A percentile compares a stretch with the other conserved stretches of the same genome.
Conservation (phyloP, 2,797 vertebrate genomes). For the Coregonus suidteri region DNA sequence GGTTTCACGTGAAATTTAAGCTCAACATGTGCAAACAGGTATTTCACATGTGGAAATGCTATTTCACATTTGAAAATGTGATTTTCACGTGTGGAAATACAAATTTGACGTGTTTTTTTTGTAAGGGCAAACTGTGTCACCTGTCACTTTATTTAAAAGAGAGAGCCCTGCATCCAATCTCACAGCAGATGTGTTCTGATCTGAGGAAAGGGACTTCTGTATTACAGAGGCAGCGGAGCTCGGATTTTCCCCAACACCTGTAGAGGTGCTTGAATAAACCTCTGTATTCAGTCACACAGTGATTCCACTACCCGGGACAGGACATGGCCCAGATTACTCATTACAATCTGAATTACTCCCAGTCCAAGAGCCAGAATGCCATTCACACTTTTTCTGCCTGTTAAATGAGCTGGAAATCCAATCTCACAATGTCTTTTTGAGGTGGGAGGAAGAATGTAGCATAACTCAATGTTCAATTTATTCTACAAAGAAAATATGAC, state of each 20-base stretch:
- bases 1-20: too few species aligned
- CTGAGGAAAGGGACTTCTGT: background rate
- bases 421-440: slow-evolving; percentile 42
- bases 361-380: slow-evolving; percentile 50
- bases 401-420: slow-evolving; percentile 62
- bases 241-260: slow-evolving; percentile 11
- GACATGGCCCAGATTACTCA: slow-evolving; percentile 63
- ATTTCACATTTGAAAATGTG: too few species aligned
- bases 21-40: too few species aligned
- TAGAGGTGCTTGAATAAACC: slow-evolving; percentile 22
- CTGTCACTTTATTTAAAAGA: background rate
- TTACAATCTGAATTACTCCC: slow-evolving; percentile 78
- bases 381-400: slow-evolving; percentile 50
- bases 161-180: slow-evolving; percentile 2
- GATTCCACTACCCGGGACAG: slow-evolving; percentile 29
- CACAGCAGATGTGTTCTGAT: slow-evolving; percentile 16
- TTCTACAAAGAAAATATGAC: background rate
- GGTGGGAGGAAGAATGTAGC: background rate
- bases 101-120: too few species aligned
- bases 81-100: too few species aligned
- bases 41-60: too few species aligned
- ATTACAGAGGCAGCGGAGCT: slow-evolving; percentile 1
- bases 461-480: background rate
- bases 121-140: background rate
- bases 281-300: slow-evolving; percentile 4